Evolutionary conservation across 2,113 vertebrate genomes (phyloP).

Genomic region (Poicephalus gulielmi): DNA sequence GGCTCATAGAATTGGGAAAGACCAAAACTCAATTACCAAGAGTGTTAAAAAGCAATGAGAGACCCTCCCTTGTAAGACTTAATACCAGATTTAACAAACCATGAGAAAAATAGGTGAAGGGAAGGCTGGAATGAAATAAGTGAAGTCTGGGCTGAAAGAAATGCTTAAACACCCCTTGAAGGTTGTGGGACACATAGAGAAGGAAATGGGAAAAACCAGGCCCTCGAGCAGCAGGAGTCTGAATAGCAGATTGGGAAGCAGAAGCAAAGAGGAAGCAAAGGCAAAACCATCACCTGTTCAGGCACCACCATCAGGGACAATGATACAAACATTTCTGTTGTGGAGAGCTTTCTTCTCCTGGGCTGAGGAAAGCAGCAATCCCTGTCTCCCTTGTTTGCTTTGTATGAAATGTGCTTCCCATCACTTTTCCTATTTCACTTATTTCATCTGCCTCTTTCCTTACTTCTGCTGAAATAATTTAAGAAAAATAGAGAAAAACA

Average conservation of each 20-base stretch:
- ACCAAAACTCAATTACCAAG: neutral
- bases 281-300: neutral
- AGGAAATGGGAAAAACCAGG: neutral
- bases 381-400: neutral
- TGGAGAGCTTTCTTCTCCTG: neutral
- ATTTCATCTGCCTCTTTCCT: neutral
- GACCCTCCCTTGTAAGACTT: neutral
- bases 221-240: neutral
- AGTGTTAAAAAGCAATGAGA: neutral
- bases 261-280: neutral
- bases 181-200: neutral
- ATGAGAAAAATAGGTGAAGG: neutral
- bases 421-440: neutral
- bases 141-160: neutral
- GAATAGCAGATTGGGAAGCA: neutral
- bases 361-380: neutral
- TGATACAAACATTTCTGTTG: neutral
- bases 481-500: neutral
- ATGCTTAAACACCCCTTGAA: neutral
- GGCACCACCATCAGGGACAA: neutral
- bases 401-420: neutral
- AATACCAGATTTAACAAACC: neutral
- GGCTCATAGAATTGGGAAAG: neutral
- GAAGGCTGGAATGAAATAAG: neutral
- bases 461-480: neutral